phyloP scores from a whole-genome alignment of 2,888 invertebrate genomes.

The Melinopterus prodromus region DNA sequence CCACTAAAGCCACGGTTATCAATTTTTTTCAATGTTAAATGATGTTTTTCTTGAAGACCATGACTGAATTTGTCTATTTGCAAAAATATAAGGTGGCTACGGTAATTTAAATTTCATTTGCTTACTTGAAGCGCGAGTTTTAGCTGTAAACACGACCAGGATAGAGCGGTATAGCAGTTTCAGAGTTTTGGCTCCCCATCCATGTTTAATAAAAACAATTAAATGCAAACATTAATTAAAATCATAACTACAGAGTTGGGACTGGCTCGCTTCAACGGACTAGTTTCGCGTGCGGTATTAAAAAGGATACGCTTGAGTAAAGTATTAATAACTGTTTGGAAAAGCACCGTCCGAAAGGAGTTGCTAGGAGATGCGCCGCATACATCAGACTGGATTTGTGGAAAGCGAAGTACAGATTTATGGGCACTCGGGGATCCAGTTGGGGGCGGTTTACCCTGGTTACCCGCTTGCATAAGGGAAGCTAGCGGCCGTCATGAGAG shows the following conservation, averaged over 20 bases:
- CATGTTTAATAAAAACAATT: background rate
- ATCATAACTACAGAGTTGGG: background rate
- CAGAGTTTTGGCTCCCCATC: background rate
- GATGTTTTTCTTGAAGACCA: too few species aligned
- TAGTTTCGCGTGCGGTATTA: background rate
- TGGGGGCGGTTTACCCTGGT: background rate
- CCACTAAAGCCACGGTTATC: too few species aligned
- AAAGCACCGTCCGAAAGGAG: background rate
- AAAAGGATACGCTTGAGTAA: background rate
- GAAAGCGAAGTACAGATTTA: constrained; percentile 4
- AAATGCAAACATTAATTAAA: background rate
- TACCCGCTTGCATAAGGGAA: background rate
- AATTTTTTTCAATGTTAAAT: too few species aligned
- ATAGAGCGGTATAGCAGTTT: background rate
- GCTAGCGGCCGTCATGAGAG: background rate
- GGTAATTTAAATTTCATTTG: too few species aligned
- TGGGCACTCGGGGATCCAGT: background rate
- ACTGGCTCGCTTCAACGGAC: background rate
- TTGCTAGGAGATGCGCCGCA: constrained; percentile 4
- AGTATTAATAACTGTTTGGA: background rate
- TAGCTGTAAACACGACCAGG: background rate
- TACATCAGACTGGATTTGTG: background rate
- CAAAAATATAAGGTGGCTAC: too few species aligned
- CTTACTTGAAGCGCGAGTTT: background rate
- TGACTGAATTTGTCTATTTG: too few species aligned